These are phyloP conservation scores for Artemia franciscana DNA, from an alignment of 1,140 invertebrate genomes.

Conservation along the genomic window DNA sequence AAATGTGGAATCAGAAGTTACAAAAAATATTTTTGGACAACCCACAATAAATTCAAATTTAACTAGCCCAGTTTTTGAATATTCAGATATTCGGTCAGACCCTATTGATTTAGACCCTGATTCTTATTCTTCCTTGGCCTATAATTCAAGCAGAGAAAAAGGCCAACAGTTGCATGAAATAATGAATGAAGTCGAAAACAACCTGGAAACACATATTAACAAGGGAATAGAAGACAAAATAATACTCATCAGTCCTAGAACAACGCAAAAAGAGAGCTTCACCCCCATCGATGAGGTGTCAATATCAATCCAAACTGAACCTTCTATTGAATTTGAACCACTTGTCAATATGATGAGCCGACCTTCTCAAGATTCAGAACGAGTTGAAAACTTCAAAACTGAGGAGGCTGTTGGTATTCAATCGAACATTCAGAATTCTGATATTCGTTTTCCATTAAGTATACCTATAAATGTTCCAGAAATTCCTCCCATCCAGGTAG, in stretches of 20 bases:
- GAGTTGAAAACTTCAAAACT: not conserved
- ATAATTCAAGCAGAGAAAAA: no score
- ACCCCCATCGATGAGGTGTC: slow-evolving; percentile 30
- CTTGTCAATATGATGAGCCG: not conserved
- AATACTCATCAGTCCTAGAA: not conserved
- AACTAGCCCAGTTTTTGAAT: no score
- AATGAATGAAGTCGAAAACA: not conserved
- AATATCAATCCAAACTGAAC: slow-evolving; percentile 54
- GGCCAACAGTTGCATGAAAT: not conserved
- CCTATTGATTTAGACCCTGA: no score
- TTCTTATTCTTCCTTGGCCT: no score
- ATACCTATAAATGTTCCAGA: not conserved
- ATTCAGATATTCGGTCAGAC: no score
- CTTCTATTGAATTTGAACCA: slow-evolving; percentile 32
- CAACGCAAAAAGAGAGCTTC: not conserved
- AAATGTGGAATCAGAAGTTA: no score
- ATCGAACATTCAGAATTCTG: not conserved
- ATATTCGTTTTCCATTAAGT: not conserved
- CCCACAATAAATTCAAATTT: no score
- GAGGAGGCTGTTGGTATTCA: not conserved
- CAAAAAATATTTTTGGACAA: no score
- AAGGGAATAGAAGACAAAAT: not conserved
- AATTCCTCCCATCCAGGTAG: slow-evolving; percentile 5
- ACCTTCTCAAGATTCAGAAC: not conserved
- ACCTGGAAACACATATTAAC: not conserved